phyloP scores from a whole-genome alignment of 2,888 invertebrate species.

The Brenthis hecate region DNA sequence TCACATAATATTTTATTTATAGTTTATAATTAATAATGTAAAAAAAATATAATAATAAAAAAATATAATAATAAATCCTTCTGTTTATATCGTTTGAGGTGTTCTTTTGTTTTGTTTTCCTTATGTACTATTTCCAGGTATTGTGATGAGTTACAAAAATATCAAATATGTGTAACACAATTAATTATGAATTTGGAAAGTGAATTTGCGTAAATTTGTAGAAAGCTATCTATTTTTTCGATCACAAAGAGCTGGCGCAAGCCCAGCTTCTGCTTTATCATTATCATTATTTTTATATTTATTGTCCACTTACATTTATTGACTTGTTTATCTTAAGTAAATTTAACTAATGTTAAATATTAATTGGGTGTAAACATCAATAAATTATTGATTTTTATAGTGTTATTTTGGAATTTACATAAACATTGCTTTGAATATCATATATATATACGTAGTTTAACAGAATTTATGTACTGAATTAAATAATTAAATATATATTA shows the following conservation, averaged over 20 bases:
- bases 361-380: background rate
- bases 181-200: slow-evolving; percentile 29
- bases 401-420: too few relatives aligned
- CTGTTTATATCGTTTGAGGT: too few relatives aligned
- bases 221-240: slow-evolving; percentile 41
- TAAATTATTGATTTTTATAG: background rate
- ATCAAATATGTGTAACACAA: background rate
- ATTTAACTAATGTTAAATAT: background rate
- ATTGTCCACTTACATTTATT: slow-evolving; percentile 1
- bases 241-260: slow-evolving; percentile 48
- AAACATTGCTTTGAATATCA: too few relatives aligned
- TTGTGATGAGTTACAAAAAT: slow-evolving; percentile 3
- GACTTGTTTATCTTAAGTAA: slow-evolving; percentile 6
- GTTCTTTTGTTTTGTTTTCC: slow-evolving; percentile 5
- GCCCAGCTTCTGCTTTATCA: slow-evolving; percentile 41
- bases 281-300: slow-evolving; percentile 22
- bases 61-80: background rate
- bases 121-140: slow-evolving; percentile 2
- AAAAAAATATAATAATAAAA: too few relatives aligned
- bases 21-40: slow-evolving; percentile 6
- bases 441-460: too few relatives aligned
- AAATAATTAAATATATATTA: too few relatives aligned
- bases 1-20: slow-evolving; percentile 38
- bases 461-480: too few relatives aligned
- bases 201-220: slow-evolving; percentile 18